Base-by-base conservation (phyloP, 2,888 invertebrate genomes). In the Drepana falcataria region DNA sequence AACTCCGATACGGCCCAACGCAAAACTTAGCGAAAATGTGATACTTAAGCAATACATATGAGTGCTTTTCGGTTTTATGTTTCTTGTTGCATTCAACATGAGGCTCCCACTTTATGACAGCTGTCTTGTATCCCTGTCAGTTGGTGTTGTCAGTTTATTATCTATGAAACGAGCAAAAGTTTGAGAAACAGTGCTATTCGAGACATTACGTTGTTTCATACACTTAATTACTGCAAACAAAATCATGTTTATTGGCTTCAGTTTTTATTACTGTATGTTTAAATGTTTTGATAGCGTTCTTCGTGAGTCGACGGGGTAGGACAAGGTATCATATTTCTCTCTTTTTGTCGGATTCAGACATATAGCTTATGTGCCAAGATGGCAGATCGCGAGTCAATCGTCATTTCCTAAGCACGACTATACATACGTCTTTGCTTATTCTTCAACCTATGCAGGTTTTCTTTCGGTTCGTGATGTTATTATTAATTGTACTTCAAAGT, bases 61-160 rank as follows among this genome's bases (percentile, higher is more conserved):
- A 51, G 51, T 51, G 51, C 51, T 51, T 51, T 21, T 51, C 51
- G 37, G 49, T 49, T 51, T 51, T 41, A 51, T 51, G 51, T 41
- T 51, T 34, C 51, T 51, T 37, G 51, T 51, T 51, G 51, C 51
- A 51, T 51, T 51, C 40, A 33, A 35, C 40, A 41, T 40, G 51
- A 33, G 37, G 21, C 60, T 55, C 61, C 56, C 49, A 63, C 55
- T 68, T 69, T 63, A 66, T 56, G 60, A 64, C 57, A 58, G 60
- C 57, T 58, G 59, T 58, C 54, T 58, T 60, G 21, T 55, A 49
- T 61, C 55, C 60, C 59, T 63, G 57, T 60, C 54, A 48, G 49
- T 35, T 51, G 47, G 55, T 58, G 56, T 59, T 21, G 55, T 48
- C 5, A 57, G 41, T 58, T 56, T 63, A 53, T 55, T 54, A 53